Conservation (phyloP, 1,140 invertebrate genomes). For the Caerostris extrusa region DNA sequence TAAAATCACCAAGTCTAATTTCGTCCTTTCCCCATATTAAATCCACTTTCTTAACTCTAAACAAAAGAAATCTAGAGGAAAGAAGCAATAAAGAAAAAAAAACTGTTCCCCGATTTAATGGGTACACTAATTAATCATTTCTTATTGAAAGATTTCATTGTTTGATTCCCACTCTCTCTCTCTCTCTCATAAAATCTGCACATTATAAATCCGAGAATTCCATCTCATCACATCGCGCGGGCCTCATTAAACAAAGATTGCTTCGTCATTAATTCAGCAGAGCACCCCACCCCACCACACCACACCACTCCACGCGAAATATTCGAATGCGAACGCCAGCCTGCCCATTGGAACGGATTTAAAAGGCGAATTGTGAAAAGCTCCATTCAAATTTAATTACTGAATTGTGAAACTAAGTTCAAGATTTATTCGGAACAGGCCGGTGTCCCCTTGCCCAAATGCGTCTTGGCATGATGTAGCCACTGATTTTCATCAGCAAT, state of each 20-base stretch:
- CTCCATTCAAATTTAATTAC: slow-evolving; percentile 54
- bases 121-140: slow-evolving; percentile 15
- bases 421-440: slow-evolving; percentile 21
- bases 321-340: slow-evolving; percentile 17
- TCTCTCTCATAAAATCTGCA: slow-evolving; percentile 1
- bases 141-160: neutral
- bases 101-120: neutral
- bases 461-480: slow-evolving; percentile 20
- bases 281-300: neutral
- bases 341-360: slow-evolving; percentile 23
- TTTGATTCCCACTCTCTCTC: neutral
- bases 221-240: neutral
- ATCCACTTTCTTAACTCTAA: neutral
- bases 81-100: neutral
- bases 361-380: slow-evolving; percentile 27
- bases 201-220: neutral
- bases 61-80: neutral
- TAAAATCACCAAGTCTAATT: slow-evolving; percentile 27
- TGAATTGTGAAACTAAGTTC: slow-evolving; percentile 38
- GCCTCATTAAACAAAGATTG: slow-evolving; percentile 27
- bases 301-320: neutral
- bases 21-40: neutral
- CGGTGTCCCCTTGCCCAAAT: neutral
- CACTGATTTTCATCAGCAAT: slow-evolving; percentile 24
- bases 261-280: slow-evolving; percentile 28